phyloP scores from a whole-genome alignment of 2,888 invertebrate genomes.

The Zaprionus bogoriensis region DNA sequence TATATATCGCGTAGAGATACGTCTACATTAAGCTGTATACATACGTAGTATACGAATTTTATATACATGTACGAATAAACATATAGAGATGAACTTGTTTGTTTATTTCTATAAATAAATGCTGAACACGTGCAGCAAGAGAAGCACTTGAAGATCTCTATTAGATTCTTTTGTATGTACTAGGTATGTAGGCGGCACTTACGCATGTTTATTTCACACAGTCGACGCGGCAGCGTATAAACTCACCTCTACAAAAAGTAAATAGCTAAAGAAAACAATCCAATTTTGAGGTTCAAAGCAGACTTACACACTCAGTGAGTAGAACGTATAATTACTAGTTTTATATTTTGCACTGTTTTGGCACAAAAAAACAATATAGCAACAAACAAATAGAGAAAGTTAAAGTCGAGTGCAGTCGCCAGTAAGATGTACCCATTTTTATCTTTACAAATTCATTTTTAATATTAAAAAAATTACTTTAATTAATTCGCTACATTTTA shows the following conservation, averaged over 20 bases:
- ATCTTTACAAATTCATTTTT: too few species aligned
- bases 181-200: background rate
- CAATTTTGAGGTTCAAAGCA: background rate
- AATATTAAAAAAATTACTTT: too few species aligned
- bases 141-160: slow-evolving; percentile 10
- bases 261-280: background rate
- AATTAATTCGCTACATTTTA: too few species aligned
- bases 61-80: background rate
- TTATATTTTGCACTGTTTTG: too few species aligned
- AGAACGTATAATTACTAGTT: too few species aligned
- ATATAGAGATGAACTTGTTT: slow-evolving; percentile 7
- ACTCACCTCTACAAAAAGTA: background rate
- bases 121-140: slow-evolving; percentile 10
- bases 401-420: too few species aligned
- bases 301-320: too few species aligned
- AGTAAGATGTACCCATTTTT: too few species aligned
- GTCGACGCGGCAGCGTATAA: background rate
- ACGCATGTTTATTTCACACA: background rate
- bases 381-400: too few species aligned
- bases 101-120: slow-evolving; percentile 16
- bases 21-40: background rate
- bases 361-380: too few species aligned
- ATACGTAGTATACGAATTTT: background rate
- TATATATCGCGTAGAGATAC: background rate
- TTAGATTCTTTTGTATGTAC: background rate